Evolutionary conservation across 2,888 invertebrate species (phyloP).

Genomic region (Schrankia costaestrigalis): DNA sequence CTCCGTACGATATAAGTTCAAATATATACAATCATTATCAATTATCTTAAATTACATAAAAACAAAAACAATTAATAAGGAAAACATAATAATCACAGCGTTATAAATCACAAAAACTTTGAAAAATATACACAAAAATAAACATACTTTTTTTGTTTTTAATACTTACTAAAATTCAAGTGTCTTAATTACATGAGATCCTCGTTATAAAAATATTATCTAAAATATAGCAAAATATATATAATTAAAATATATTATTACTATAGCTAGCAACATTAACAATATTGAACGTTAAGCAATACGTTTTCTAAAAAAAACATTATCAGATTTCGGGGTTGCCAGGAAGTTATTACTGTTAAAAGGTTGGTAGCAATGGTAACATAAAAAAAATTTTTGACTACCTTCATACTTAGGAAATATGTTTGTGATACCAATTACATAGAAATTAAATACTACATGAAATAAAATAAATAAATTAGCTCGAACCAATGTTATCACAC

Average conservation of each 20-base stretch:
- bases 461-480: too few species aligned
- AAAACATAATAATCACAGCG: constrained; percentile 67
- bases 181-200: constrained; percentile 61
- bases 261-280: constrained; percentile 73
- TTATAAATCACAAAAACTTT: constrained; percentile 52
- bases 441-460: too few species aligned
- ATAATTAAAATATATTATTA: constrained; percentile 55
- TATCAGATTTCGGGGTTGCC: constrained; percentile 53
- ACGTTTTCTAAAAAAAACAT: constrained; percentile 58
- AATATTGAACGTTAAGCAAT: constrained; percentile 74
- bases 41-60: constrained; percentile 36
- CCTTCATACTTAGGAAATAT: too few species aligned
- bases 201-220: constrained; percentile 63
- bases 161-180: constrained; percentile 32
- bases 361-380: constrained; percentile 14
- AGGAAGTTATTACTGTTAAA: constrained; percentile 29
- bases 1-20: constrained; percentile 51
- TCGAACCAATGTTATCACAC: constrained; percentile 16
- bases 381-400: neutral
- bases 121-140: too few species aligned
- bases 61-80: constrained; percentile 35
- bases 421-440: too few species aligned
- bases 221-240: constrained; percentile 68
- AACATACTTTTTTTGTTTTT: constrained; percentile 20
- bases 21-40: constrained; percentile 34